Evolutionary conservation across 1,140 invertebrate species (phyloP), one percentile per base, ranked within the genome.

Genomic region (Musca vetustissima): DNA sequence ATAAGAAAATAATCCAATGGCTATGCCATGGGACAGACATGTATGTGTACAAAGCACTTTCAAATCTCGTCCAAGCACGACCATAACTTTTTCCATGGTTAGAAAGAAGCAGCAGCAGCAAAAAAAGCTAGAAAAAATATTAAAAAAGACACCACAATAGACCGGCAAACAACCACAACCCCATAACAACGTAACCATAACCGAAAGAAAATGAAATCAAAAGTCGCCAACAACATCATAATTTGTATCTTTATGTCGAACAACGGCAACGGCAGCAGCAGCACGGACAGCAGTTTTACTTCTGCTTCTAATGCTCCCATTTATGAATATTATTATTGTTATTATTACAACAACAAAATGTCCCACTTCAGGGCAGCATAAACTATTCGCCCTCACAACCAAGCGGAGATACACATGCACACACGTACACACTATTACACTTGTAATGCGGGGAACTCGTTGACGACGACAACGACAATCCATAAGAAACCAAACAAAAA

Each of bases 281-380:
- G n/a, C 49, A 19, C 21, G n/a, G n/a, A n/a, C 21, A 52, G 32
- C 17, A 28, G 8, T 61, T 61, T 43, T 61, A 28, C 57, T 61
- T 61, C 28, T 61, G 36, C 32, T 21, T 43, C 17, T 61, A 28
- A 36, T 61, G 57, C 17, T 61, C 57, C 21, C 28, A 61, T 61
- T 61, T 57, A 28, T 57, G 17, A 19, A 52, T 52, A 19, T 21
- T 52, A 52, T 52, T 52, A 19, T 43, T 52, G 17, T 19, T 52
- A 52, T 52, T 52, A 52, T 52, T 52, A 28, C 15, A 28, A 28
- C n/a, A n/a, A n/a, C 28, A 32, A 59, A 61, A 61, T 61, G 57
- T 28, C 57, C 57, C 57, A 61, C 57, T 61, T 61, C 28, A 61
- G 32, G 57, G 28, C 57, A 43, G n/a, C n/a, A n/a, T 21, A 61